Base-by-base conservation (phyloP, 2,797 vertebrate genomes). In the Podargus strigoides region DNA sequence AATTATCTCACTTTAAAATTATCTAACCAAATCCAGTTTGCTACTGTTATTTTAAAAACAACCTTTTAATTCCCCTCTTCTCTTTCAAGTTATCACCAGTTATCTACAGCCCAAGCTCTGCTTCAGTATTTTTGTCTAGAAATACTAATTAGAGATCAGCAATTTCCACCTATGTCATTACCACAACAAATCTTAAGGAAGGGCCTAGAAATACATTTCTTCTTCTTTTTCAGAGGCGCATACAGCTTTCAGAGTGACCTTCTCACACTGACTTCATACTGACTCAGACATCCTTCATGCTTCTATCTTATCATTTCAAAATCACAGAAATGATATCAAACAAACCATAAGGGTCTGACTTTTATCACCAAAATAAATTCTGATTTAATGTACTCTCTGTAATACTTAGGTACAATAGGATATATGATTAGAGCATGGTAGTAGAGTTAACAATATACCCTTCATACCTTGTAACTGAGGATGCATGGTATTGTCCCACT, bases 361-460 rank as follows among this genome's bases (percentile, higher is more conserved):
- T 94, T 75, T 79, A 94, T 60, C 41, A 87, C 69, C 62, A 86
- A 92, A 95, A 89, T 84, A 92, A 93, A 95, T 60, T 94, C 59
- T 94, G 67, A 88, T 88, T 90, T 72, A 83, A 78, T 30, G 46
- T 56, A 76, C 50, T 44, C 68, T 94, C 73, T 56, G 66, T 77
- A 84, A 70, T 82, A 79, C 69, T 82, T 79, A 36, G 83, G 67
- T 46, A 90, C 92, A 91, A 94, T 16, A 82, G 59, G 44, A 75
- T 59, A 82, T 52, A 52, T n/a, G 59, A 95, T 84, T 84, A 87
- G 50, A 88, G 66, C 58, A 70, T 1, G n/a, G n/a, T n/a, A 70
- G 53, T 26, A 59, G n/a, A 91, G 50, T 53, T 81, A 92, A 68
- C 60, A 30, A 55, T 76, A 91, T 84, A 79, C 73, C 94, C 94